phyloP scores from a whole-genome alignment of 1,140 invertebrate species.

The Scylla paramamosain region DNA sequence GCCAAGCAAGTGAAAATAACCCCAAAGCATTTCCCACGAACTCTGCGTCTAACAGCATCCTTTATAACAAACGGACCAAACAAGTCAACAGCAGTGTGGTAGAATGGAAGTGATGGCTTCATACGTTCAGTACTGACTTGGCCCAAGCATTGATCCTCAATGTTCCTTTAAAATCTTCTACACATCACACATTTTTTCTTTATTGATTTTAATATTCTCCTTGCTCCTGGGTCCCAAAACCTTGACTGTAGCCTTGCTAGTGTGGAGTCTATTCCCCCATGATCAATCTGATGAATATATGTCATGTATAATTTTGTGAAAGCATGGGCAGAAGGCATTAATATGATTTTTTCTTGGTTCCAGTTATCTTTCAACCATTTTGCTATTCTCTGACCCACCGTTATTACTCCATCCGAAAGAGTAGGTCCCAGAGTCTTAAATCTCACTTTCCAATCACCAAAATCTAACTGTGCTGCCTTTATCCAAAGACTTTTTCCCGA shows the following conservation, averaged over 20 bases:
- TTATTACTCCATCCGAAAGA: neutral
- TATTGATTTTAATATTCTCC: too few species aligned
- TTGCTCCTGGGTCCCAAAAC: constrained; percentile 14
- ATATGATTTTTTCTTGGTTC: too few species aligned
- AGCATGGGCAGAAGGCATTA: too few species aligned
- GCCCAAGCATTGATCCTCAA: neutral
- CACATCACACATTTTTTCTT: constrained; percentile 4
- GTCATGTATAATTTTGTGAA: neutral
- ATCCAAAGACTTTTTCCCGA: neutral
- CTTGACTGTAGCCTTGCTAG: constrained; percentile 4
- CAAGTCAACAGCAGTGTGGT: too few species aligned
- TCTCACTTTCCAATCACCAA: neutral
- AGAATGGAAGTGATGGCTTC: neutral
- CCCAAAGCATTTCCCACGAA: too few species aligned
- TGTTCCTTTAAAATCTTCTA: neutral
- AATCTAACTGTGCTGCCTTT: too few species aligned
- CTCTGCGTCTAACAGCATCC: too few species aligned
- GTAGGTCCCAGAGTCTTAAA: neutral
- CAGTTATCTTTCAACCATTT: too few species aligned
- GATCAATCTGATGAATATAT: neutral
- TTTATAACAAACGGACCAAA: too few species aligned
- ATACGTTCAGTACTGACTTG: neutral
- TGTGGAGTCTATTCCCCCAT: neutral
- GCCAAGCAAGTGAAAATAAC: too few species aligned
- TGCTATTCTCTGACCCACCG: too few species aligned